Evolutionary conservation across 92 coral and sea anemone species (phyloP), one percentile per base, ranked within the genome.

Genomic region (Ricordea florida): DNA sequence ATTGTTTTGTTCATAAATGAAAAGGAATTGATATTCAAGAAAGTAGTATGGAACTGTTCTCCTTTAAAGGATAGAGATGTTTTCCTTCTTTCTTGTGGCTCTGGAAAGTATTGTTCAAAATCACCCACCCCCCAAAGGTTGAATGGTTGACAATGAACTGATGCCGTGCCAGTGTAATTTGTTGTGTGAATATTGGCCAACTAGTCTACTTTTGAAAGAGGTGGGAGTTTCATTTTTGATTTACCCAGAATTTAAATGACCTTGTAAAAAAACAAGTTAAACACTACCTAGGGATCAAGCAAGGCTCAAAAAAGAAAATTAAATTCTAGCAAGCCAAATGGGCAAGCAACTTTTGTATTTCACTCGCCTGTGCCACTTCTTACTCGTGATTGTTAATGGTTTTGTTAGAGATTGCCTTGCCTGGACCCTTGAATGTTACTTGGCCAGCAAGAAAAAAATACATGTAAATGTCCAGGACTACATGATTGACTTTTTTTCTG

Each of bases 21-120:
- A 23, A 2, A 5, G 35, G 11, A 23, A 21, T 18, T 17, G 56
- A 63, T 47, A 47, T 63, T 17, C 57, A 49, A 49, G 41, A 42
- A 63, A 21, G 22, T 20, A 65, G 56, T 33, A 65, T 65, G 72
- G n/a, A 32, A 65, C 36, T 33, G 32, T 65, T 65, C n/a, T 65
- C 72, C 33, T 25, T 43, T 36, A 65, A 65, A 6, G 46, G 26
- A 59, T 59, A 33, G 9, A 24, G 28, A 50, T 50, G 21, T 50
- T 18, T n/a, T 52, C 29, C 15, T 52, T 52, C 35, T 6, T 52
- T 52, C 31, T 20, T 20, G 10, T 52, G 28, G 15, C 15, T 52
- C 29, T 32, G 29, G 29, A 25, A 25, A 52, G 29, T 1, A 10
- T 52, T 22, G 28, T 52, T 52, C 29, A 50, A 50, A 8, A 52